Evolutionary conservation across 2,797 vertebrate genomes (phyloP).

Genomic region (Sebastes diploproa): DNA sequence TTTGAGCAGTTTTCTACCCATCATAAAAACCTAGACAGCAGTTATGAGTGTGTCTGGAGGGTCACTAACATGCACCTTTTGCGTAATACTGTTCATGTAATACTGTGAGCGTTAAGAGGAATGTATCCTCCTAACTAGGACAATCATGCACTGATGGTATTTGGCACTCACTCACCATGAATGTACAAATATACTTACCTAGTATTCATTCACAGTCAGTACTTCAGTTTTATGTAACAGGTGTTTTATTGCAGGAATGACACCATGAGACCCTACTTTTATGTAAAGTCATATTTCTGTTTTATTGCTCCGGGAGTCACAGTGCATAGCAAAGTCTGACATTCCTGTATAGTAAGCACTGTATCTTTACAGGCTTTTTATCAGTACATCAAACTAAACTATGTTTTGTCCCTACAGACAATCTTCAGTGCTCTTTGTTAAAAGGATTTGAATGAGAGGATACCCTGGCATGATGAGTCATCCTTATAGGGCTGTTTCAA

Average conservation of each 20-base stretch:
- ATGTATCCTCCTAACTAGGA: background rate
- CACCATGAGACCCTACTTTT: background rate
- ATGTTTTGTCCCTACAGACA: background rate
- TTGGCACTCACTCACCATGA: slow-evolving; percentile 14
- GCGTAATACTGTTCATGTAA: background rate
- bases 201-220: background rate
- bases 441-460: background rate
- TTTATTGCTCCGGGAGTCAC: background rate
- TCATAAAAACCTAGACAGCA: background rate
- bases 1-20: background rate
- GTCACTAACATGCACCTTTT: background rate
- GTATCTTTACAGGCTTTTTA: background rate
- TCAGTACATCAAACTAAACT: background rate
- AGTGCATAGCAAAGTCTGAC: slow-evolving; percentile 1
- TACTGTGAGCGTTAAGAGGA: background rate
- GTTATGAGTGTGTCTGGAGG: background rate
- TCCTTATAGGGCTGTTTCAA: background rate
- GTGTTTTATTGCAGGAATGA: background rate
- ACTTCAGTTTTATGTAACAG: slow-evolving; percentile 13
- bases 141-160: background rate
- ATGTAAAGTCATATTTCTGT: background rate
- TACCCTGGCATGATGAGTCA: background rate
- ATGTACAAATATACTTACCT: background rate
- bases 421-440: background rate
- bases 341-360: background rate